A percentile compares a stretch with the other conserved stretches of the same genome.
These are phyloP conservation scores for Chondrosia reniformis DNA, from an alignment of 37 sponge, comb jelly and placozoan genomes.

Conservation along the genomic window DNA sequence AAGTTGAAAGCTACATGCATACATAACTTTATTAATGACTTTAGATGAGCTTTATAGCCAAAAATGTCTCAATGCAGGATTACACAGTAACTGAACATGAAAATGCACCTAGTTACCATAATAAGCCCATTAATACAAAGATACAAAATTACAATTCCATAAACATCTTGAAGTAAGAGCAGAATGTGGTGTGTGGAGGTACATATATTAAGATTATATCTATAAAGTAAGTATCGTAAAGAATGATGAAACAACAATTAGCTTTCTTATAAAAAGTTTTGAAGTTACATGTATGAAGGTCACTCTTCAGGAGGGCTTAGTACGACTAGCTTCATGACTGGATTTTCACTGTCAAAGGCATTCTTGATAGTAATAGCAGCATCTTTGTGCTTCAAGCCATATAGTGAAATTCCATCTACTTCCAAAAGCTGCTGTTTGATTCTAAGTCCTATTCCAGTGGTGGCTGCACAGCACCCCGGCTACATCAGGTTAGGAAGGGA, in stretches of 20 bases:
- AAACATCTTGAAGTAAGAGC: background rate
- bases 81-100: too few relatives aligned
- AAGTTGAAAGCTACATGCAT: too few relatives aligned
- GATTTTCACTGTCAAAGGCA: slow-evolving; percentile 73
- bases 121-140: too few relatives aligned
- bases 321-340: slow-evolving; percentile 57
- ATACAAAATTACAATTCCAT: background rate
- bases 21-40: too few relatives aligned
- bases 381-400: slow-evolving; percentile 74
- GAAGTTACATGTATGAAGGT: too few relatives aligned
- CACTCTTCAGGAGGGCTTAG: slow-evolving; percentile 28
- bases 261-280: too few relatives aligned
- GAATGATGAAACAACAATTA: too few relatives aligned
- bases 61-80: too few relatives aligned
- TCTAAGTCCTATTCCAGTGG: slow-evolving; percentile 48
- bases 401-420: slow-evolving; percentile 49
- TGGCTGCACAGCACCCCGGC: slow-evolving; percentile 72
- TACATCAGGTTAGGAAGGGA: background rate
- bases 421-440: slow-evolving; percentile 82
- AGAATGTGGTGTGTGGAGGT: background rate
- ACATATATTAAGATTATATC: too few relatives aligned
- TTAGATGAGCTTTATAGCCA: too few relatives aligned
- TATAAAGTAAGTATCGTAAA: too few relatives aligned
- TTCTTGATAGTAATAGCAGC: slow-evolving; percentile 75
- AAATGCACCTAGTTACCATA: too few relatives aligned